phyloP scores from a whole-genome alignment of 1,140 invertebrate genomes.

The Pogonomyrmex barbatus region DNA sequence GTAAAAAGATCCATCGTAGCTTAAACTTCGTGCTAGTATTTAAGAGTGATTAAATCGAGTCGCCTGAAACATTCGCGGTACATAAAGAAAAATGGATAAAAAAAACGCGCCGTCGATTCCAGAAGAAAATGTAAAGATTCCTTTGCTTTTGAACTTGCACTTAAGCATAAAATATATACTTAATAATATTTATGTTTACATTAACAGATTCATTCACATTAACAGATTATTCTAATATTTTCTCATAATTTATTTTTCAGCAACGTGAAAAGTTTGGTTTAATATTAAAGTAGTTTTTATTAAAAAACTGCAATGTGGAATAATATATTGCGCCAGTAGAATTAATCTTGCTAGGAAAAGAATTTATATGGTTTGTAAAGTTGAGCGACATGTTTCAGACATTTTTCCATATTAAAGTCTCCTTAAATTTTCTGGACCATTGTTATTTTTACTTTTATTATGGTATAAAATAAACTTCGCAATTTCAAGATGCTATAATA shows the following conservation, averaged over 20 bases:
- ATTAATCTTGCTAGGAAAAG: conserved; percentile 9
- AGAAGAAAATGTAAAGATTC: neutral
- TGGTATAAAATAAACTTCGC: neutral
- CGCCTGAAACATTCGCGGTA: neutral
- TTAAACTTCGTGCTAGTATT: conserved; percentile 23
- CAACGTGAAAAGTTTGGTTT: neutral
- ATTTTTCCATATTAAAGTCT: neutral
- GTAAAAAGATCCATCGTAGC: neutral
- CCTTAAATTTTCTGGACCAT: neutral
- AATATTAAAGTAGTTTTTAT: neutral
- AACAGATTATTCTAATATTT: conserved; percentile 29
- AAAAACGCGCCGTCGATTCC: conserved; percentile 6
- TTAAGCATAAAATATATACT: neutral
- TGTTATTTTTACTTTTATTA: conserved; percentile 9
- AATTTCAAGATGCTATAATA: neutral
- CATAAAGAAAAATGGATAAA: neutral
- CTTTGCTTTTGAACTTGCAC: conserved; percentile 24
- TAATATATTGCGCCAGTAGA: neutral
- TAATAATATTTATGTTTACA: conserved; percentile 32
- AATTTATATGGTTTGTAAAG: neutral
- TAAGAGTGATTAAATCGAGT: conserved; percentile 49
- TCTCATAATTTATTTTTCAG: neutral
- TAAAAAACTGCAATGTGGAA: neutral
- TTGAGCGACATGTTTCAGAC: neutral
- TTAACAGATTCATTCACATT: neutral